These are phyloP conservation scores for Eueremaeus valkanovi DNA, from an alignment of 2,888 invertebrate genomes.

Conservation along the genomic window DNA sequence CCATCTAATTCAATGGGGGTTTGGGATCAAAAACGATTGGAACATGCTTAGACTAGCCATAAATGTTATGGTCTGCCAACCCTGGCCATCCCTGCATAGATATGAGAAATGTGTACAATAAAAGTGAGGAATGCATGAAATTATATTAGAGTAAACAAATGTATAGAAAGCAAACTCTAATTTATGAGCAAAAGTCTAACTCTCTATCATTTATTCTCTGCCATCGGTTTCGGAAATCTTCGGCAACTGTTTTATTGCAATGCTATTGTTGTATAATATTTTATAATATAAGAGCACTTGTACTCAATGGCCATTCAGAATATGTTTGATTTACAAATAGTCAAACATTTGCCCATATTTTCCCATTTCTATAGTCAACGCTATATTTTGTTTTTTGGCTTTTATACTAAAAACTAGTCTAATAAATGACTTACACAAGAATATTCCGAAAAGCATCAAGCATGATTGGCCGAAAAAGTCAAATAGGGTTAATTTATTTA, in stretches of 20 bases:
- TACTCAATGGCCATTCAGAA: background rate
- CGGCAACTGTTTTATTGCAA: constrained; percentile 6
- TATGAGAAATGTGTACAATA: constrained; percentile 15
- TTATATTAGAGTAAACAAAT: constrained; percentile 18
- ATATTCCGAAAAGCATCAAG: too few relatives aligned
- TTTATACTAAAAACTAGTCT: background rate
- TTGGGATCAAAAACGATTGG: too few relatives aligned
- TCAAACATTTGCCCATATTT: background rate
- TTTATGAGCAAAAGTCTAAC: constrained; percentile 31
- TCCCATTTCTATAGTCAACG: background rate
- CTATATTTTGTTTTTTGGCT: background rate
- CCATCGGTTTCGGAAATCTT: constrained; percentile 30
- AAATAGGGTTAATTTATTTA: too few relatives aligned
- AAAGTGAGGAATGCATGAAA: constrained; percentile 15
- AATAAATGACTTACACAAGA: background rate
- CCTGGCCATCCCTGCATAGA: too few relatives aligned
- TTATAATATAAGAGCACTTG: constrained; percentile 21
- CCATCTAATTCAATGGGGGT: too few relatives aligned
- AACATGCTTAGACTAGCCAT: too few relatives aligned
- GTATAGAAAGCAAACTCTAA: constrained; percentile 6
- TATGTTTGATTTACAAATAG: background rate
- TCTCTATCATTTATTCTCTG: background rate
- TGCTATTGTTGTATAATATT: background rate
- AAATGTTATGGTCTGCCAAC: background rate
- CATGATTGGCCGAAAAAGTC: too few relatives aligned